Evolutionary conservation across 2,113 vertebrate genomes (phyloP).

Genomic region (Cebus imitator): DNA sequence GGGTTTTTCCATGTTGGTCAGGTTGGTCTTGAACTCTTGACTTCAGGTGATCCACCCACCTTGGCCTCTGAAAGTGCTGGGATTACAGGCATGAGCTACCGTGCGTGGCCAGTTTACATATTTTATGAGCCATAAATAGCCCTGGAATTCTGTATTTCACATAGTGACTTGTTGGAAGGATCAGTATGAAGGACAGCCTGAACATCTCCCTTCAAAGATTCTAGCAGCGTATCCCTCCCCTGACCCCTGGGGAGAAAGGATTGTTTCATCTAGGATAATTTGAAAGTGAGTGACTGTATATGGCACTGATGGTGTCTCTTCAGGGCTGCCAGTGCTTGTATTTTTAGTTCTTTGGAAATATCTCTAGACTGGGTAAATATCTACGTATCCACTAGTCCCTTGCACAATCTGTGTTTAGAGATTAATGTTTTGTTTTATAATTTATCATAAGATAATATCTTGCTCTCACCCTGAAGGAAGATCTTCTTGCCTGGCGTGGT

Average conservation of each 20-base stretch:
- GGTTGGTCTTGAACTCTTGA: too few relatives aligned
- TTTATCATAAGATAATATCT: background rate
- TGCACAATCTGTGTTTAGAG: background rate
- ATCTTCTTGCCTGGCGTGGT: background rate
- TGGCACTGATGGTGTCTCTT: background rate
- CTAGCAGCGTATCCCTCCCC: background rate
- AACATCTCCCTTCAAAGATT: background rate
- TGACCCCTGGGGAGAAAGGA: background rate
- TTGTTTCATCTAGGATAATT: background rate
- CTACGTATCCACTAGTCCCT: too few relatives aligned
- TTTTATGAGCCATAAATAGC: background rate
- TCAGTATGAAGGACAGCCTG: background rate
- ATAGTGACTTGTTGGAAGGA: background rate
- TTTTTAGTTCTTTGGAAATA: background rate
- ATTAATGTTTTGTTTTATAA: background rate
- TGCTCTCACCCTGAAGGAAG: background rate
- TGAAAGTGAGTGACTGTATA: background rate
- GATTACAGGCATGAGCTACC: too few relatives aligned
- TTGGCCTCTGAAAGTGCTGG: too few relatives aligned
- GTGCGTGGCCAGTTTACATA: background rate
- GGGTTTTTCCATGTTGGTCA: too few relatives aligned
- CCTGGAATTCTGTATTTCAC: background rate
- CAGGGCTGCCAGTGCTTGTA: background rate
- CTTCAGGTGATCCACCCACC: too few relatives aligned
- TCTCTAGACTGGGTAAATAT: background rate